These are phyloP conservation scores for Malurus splendens DNA, from an alignment of 2,797 vertebrate species.

Conservation along the genomic window DNA sequence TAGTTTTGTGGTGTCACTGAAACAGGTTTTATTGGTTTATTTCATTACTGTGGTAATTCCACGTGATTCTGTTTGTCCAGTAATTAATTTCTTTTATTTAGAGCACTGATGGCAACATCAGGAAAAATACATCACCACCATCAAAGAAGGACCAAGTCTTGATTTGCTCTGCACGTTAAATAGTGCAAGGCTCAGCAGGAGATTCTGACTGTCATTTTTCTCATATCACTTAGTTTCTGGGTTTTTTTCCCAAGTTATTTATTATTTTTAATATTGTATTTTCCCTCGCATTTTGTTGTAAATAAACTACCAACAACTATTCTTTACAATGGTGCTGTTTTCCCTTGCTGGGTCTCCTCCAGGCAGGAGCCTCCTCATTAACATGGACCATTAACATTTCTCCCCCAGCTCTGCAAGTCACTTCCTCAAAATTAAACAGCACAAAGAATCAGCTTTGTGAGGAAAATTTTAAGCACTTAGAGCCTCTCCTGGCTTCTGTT, in stretches of 20 bases:
- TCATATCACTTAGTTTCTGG: conserved; percentile 71
- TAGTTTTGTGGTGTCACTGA: conserved; percentile 30
- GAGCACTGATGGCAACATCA: conserved; percentile 30
- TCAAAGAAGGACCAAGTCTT: conserved; percentile 77
- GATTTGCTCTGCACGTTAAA: conserved; percentile 38
- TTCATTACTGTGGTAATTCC: conserved; percentile 12
- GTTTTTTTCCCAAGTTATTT: conserved; percentile 75
- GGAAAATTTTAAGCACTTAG: neutral
- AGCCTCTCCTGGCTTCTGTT: neutral
- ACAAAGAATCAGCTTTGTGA: neutral
- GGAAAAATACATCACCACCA: conserved; percentile 14
- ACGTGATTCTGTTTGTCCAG: conserved; percentile 11
- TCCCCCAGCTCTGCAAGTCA: neutral
- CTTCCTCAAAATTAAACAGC: neutral
- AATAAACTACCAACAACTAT: conserved; percentile 90
- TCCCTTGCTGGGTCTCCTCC: neutral
- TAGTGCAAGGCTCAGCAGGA: conserved; percentile 51
- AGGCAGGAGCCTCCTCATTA: neutral
- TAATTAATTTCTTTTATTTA: conserved; percentile 13
- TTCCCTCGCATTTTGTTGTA: conserved; percentile 84
- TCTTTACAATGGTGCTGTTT: conserved; percentile 58
- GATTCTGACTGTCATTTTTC: conserved; percentile 57
- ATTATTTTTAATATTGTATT: conserved; percentile 82
- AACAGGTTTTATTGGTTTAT: conserved; percentile 24
- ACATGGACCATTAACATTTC: neutral